These are phyloP conservation scores for Gasteruption jaculator DNA, from an alignment of 2,888 invertebrate genomes.

Conservation along the genomic window DNA sequence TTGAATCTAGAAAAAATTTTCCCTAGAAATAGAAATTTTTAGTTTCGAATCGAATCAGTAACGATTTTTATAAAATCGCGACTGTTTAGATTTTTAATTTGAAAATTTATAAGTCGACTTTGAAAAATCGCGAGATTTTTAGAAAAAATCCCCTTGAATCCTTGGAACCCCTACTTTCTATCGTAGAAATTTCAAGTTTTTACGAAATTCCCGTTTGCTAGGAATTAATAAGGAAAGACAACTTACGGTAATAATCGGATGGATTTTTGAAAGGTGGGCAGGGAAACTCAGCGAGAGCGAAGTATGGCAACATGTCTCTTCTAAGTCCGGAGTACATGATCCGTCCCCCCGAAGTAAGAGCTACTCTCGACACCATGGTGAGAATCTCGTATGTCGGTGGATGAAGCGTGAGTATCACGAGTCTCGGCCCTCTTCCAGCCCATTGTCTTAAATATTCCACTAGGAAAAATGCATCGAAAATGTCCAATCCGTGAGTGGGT, in stretches of 20 bases:
- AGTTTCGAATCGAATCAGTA: no score
- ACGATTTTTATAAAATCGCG: no score
- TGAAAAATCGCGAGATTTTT: not conserved
- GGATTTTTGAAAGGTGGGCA: slow-evolving; percentile 96
- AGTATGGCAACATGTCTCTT: slow-evolving; percentile 88
- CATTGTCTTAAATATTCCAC: slow-evolving; percentile 92
- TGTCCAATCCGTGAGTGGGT: slow-evolving; percentile 85
- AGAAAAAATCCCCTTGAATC: no score
- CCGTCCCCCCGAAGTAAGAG: slow-evolving; percentile 83
- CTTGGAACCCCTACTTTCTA: no score
- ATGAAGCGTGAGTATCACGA: slow-evolving; percentile 86
- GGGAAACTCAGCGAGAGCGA: slow-evolving; percentile 81
- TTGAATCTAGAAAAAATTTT: no score
- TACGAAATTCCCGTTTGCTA: slow-evolving; percentile 4
- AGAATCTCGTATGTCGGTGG: slow-evolving; percentile 95
- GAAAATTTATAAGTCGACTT: not conserved
- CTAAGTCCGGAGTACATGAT: slow-evolving; percentile 89
- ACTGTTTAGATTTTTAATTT: no score
- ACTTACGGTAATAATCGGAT: slow-evolving; percentile 90
- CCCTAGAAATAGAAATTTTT: no score
- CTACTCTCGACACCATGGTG: slow-evolving; percentile 84
- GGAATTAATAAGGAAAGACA: not conserved
- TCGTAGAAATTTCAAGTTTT: slow-evolving; percentile 11
- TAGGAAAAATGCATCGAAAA: slow-evolving; percentile 92
- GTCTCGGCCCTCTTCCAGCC: slow-evolving; percentile 68